These are phyloP conservation scores for Caenorhabditis virilis DNA, from an alignment of 2,888 invertebrate genomes.

Conservation along the genomic window DNA sequence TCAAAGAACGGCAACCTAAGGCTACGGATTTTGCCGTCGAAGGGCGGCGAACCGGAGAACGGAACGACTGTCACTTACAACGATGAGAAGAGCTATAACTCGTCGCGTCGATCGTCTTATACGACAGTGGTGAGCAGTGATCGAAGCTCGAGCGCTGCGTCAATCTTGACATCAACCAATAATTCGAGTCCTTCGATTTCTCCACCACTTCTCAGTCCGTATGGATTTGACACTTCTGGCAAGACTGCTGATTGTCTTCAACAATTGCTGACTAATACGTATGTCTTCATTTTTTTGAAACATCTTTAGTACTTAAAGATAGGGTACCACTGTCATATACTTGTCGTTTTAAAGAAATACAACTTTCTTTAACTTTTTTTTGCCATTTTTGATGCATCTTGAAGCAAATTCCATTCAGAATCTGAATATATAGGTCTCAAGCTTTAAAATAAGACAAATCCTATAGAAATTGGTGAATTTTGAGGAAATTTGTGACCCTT, in stretches of 20 bases:
- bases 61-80: constrained; percentile 30
- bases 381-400: no score
- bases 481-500: no score
- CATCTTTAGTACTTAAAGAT: not conserved
- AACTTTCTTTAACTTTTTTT: no score
- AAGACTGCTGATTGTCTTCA: not conserved
- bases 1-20: constrained; percentile 56
- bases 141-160: constrained; percentile 10
- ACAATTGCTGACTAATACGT: not conserved
- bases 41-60: constrained; percentile 3
- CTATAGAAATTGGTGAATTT: no score
- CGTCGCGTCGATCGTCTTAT: constrained; percentile 9
- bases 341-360: no score
- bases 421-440: no score
- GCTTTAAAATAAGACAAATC: no score
- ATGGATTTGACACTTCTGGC: not conserved
- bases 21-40: constrained; percentile 43
- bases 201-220: not conserved
- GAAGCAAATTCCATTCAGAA: no score
- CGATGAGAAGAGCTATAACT: constrained; percentile 10
- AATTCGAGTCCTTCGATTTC: not conserved
- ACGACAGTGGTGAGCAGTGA: constrained; percentile 15
- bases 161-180: constrained; percentile 8
- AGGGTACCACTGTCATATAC: no score
- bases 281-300: not conserved